Evolutionary conservation across 2,888 invertebrate genomes (phyloP).

Genomic region (Hecatera dysodea): DNA sequence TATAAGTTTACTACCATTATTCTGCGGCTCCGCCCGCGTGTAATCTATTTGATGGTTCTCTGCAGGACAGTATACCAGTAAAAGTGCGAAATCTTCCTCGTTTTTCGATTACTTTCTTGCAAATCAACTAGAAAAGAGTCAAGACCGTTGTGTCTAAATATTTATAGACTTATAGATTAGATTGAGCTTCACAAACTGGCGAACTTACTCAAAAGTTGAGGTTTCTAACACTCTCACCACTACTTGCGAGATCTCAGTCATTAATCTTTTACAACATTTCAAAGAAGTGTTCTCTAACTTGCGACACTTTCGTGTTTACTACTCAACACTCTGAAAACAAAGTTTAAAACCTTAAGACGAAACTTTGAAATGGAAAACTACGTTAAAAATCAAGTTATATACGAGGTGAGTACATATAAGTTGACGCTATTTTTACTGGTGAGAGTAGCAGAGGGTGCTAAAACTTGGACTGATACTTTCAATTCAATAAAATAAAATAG

Average conservation of each 20-base stretch:
- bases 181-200: slow-evolving; percentile 3
- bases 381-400: slow-evolving; percentile 54
- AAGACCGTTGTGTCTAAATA: no score
- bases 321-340: slow-evolving; percentile 61
- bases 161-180: slow-evolving; percentile 27
- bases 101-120: no score
- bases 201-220: slow-evolving; percentile 42
- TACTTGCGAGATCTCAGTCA: slow-evolving; percentile 47
- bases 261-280: slow-evolving; percentile 64
- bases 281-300: slow-evolving; percentile 55
- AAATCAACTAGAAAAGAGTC: no score
- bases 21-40: no score
- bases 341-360: slow-evolving; percentile 58
- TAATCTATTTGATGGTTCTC: no score
- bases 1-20: no score
- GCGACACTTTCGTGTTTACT: slow-evolving; percentile 63
- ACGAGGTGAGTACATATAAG: slow-evolving; percentile 9
- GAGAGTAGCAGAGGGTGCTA: not conserved
- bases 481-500: no score
- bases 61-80: no score
- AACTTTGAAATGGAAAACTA: slow-evolving; percentile 61
- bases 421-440: not conserved
- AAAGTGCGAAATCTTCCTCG: no score
- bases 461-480: not conserved
- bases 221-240: slow-evolving; percentile 39